These are phyloP conservation scores for Drosophila varians DNA, from an alignment of 1,140 invertebrate species.

Conservation along the genomic window DNA sequence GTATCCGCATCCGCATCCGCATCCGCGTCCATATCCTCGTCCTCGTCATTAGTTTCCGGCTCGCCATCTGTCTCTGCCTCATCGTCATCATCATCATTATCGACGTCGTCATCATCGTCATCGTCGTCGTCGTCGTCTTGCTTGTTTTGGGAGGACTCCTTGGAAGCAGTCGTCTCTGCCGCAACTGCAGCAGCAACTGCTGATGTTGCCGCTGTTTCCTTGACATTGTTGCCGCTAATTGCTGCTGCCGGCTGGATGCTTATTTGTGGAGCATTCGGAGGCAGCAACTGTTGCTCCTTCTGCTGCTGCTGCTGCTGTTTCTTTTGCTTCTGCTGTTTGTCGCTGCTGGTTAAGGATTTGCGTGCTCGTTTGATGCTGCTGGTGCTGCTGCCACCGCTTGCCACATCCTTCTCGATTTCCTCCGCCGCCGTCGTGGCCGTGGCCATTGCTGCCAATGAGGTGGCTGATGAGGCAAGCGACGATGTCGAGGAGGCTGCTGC, in stretches of 20 bases:
- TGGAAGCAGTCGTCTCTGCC: constrained; percentile 38
- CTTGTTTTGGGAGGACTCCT: constrained; percentile 14
- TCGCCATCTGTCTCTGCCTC: constrained; percentile 8
- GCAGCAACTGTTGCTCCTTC: constrained; percentile 45
- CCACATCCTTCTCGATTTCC: constrained; percentile 42
- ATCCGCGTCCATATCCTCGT: constrained; percentile 22
- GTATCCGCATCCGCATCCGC: constrained; percentile 15
- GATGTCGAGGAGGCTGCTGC: constrained; percentile 35
- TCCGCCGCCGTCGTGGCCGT: constrained; percentile 14
- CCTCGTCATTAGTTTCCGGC: constrained; percentile 4
- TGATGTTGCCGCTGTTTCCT: constrained; percentile 32
- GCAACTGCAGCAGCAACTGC: constrained; percentile 17
- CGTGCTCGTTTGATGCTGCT: constrained; percentile 56
- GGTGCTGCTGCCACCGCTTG: constrained; percentile 14
- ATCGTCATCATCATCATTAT: constrained; percentile 27
- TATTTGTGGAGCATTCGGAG: constrained; percentile 75
- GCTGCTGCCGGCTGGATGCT: constrained; percentile 70
- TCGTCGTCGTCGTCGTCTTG: constrained; percentile 12
- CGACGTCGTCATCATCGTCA: constrained; percentile 15
- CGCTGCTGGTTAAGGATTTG: constrained; percentile 62
- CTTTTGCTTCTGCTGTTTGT: constrained; percentile 34
- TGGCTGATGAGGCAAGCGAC: constrained; percentile 16
- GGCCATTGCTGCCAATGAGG: constrained; percentile 24
- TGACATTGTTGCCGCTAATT: constrained; percentile 58
- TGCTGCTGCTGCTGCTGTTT: constrained; percentile 27